phyloP scores from a whole-genome alignment of 1,140 invertebrate genomes.

The Tetramorium parvispinum region DNA sequence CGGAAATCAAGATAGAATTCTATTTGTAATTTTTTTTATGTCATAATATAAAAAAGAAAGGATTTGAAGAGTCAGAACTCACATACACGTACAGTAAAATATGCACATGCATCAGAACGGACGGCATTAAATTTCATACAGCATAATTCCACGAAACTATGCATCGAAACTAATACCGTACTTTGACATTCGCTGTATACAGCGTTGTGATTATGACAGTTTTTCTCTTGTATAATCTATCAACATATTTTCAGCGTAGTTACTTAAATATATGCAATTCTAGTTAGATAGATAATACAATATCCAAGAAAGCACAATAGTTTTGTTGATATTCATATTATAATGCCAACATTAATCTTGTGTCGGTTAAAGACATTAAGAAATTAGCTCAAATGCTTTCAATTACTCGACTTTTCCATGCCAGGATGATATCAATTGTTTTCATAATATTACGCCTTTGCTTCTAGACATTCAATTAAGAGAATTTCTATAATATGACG shows the following conservation, averaged over 20 bases:
- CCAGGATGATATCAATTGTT: neutral
- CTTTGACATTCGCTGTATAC: neutral
- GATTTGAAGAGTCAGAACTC: neutral
- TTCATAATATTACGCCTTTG: neutral
- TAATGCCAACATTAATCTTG: neutral
- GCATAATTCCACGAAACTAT: neutral
- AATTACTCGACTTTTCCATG: neutral
- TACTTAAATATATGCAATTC: neutral
- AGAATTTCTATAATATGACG: neutral
- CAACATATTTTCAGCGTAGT: neutral
- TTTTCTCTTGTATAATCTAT: neutral
- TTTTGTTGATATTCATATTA: neutral
- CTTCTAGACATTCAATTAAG: neutral
- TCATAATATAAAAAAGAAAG: neutral
- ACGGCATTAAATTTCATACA: constrained; percentile 6
- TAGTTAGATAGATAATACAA: neutral
- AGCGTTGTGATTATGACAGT: neutral
- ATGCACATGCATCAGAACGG: neutral
- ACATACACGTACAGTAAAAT: neutral
- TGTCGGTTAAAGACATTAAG: neutral
- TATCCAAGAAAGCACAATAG: neutral
- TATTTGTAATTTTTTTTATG: neutral
- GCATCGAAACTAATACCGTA: neutral
- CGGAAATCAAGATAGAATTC: neutral
- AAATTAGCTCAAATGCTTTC: neutral